Conservation (phyloP, 2,113 vertebrate genomes). For the Tachysurus vachellii region DNA sequence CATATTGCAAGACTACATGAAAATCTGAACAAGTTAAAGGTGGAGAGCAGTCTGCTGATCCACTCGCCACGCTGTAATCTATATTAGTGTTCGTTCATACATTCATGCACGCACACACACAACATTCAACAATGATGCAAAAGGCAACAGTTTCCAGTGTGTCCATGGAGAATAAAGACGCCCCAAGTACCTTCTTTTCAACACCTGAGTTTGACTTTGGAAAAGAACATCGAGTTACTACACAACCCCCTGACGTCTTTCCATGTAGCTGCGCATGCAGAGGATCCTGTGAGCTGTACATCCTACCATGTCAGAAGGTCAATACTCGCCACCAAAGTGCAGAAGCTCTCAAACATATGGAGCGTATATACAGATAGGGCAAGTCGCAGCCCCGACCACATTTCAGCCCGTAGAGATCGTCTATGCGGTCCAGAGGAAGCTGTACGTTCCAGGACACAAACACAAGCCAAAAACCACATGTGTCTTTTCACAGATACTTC, state of each 20-base stretch:
- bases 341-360: conserved; percentile 2
- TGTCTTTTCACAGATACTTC: neutral
- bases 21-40: conserved; percentile 36
- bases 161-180: conserved; percentile 48
- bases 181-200: conserved; percentile 61
- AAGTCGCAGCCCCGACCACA: neutral
- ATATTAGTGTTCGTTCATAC: conserved; percentile 34
- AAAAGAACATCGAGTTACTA: conserved; percentile 51
- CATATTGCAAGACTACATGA: conserved; percentile 23
- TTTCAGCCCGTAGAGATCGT: neutral
- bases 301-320: conserved; percentile 12
- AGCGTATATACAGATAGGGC: conserved; percentile 14
- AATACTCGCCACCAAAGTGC: conserved; percentile 29
- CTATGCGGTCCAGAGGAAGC: neutral
- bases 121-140: conserved; percentile 69
- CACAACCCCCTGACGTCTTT: conserved; percentile 12
- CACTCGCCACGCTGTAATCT: conserved; percentile 41
- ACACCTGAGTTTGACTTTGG: conserved; percentile 72
- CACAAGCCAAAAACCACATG: neutral
- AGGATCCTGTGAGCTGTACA: conserved; percentile 11
- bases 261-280: neutral
- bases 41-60: conserved; percentile 46
- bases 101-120: conserved; percentile 48
- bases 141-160: conserved; percentile 54
- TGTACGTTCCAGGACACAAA: neutral